Evolutionary conservation across 2,888 invertebrate genomes (phyloP).

Genomic region (Matsumyia berberina): DNA sequence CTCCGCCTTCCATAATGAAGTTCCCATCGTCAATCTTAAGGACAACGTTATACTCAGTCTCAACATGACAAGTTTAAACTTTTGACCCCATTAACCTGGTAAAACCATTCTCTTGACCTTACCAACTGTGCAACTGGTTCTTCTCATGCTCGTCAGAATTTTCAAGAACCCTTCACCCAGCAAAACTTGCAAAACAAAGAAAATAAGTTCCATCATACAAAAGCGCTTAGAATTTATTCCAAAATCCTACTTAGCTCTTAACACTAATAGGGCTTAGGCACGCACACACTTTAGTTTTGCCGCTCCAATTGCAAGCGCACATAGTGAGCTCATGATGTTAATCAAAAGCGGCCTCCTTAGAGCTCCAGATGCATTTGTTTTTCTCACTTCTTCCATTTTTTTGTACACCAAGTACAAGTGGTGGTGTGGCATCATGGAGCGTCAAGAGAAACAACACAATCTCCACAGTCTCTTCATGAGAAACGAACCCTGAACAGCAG

Average conservation of each 20-base stretch:
- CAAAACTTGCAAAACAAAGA: not conserved
- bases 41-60: not conserved
- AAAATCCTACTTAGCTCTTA: slow-evolving; percentile 28
- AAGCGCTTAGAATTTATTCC: slow-evolving; percentile 1
- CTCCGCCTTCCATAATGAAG: too few species aligned
- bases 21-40: not conserved
- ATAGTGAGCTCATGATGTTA: slow-evolving; percentile 38
- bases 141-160: not conserved
- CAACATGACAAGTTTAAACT: not conserved
- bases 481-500: not conserved
- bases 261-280: slow-evolving; percentile 56
- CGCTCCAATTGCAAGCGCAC: slow-evolving; percentile 57
- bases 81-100: slow-evolving; percentile 30
- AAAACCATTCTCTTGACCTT: slow-evolving; percentile 37
- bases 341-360: slow-evolving; percentile 51
- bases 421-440: slow-evolving; percentile 17
- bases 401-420: not conserved
- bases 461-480: slow-evolving; percentile 28
- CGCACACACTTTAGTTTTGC: slow-evolving; percentile 69
- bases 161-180: slow-evolving; percentile 6
- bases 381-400: slow-evolving; percentile 6
- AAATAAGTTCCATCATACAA: slow-evolving; percentile 34
- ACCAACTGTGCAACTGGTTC: not conserved
- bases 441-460: slow-evolving; percentile 17
- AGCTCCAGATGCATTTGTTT: slow-evolving; percentile 17